These are phyloP conservation scores for Temnothorax curvispinosus DNA, from an alignment of 1,140 invertebrate species.

Conservation along the genomic window DNA sequence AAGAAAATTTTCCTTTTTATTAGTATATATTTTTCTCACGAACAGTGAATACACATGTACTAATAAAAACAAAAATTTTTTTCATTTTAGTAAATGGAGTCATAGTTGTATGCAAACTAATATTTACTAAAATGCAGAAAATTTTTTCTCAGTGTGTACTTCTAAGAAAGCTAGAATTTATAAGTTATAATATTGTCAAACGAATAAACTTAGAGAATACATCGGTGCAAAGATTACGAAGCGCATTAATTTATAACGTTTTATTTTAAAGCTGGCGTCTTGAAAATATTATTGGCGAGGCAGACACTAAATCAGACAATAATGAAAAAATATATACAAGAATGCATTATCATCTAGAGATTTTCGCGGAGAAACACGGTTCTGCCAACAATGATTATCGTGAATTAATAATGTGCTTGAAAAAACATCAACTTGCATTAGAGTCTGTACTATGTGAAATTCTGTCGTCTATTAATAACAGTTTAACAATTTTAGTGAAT, in stretches of 20 bases:
- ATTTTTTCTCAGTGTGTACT: neutral
- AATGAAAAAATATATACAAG: neutral
- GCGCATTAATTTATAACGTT: neutral
- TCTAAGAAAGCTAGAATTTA: neutral
- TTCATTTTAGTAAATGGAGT: too few species aligned
- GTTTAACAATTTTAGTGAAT: neutral
- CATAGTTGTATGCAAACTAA: too few species aligned
- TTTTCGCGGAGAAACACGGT: neutral
- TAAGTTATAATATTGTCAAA: neutral
- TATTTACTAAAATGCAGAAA: too few species aligned
- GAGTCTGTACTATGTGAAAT: conserved; percentile 5
- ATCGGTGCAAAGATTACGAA: too few species aligned
- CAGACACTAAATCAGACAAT: neutral
- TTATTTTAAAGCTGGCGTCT: conserved; percentile 4
- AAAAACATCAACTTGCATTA: conserved; percentile 46
- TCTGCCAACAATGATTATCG: neutral
- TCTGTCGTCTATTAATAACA: neutral
- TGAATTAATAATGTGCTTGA: conserved; percentile 20
- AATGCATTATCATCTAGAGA: neutral
- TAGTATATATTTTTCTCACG: too few species aligned
- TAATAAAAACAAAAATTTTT: too few species aligned
- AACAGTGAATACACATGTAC: too few species aligned
- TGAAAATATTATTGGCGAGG: neutral
- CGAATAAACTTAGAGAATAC: neutral
- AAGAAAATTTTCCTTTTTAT: too few species aligned